These are phyloP conservation scores for Tachysurus fulvidraco DNA, from an alignment of 2,113 vertebrate genomes.

Conservation along the genomic window DNA sequence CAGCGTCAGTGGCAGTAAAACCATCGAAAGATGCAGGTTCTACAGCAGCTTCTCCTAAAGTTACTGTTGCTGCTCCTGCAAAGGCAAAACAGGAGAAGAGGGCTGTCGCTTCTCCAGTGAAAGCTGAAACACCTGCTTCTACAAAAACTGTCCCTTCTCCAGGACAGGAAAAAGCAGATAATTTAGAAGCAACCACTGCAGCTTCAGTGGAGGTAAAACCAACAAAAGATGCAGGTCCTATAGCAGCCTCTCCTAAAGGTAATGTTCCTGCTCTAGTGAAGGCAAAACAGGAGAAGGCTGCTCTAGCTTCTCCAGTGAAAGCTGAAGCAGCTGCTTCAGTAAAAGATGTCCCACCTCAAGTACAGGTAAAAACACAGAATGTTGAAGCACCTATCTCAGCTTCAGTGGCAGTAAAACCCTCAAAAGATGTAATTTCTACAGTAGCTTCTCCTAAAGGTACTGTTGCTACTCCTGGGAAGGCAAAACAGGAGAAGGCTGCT, in stretches of 20 bases:
- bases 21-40: neutral
- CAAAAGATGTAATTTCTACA: neutral
- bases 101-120: neutral
- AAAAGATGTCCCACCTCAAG: constrained; percentile 17
- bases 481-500: neutral
- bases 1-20: constrained; percentile 1
- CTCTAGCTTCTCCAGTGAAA: neutral
- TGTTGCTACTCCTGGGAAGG: neutral
- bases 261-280: neutral
- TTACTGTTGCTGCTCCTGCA: neutral
- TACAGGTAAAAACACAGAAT: neutral
- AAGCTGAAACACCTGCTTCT: constrained; percentile 4
- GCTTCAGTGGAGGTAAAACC: constrained; percentile 22
- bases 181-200: neutral
- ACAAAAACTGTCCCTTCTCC: constrained; percentile 41
- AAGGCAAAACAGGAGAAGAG: neutral
- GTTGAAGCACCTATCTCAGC: neutral
- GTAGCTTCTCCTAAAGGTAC: neutral
- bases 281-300: neutral
- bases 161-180: constrained; percentile 24
- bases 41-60: neutral
- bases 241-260: neutral
- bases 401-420: neutral
- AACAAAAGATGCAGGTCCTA: neutral
- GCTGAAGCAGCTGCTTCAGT: neutral